Evolutionary conservation across 2,888 invertebrate species (phyloP).

Genomic region (Pelosia muscerda): DNA sequence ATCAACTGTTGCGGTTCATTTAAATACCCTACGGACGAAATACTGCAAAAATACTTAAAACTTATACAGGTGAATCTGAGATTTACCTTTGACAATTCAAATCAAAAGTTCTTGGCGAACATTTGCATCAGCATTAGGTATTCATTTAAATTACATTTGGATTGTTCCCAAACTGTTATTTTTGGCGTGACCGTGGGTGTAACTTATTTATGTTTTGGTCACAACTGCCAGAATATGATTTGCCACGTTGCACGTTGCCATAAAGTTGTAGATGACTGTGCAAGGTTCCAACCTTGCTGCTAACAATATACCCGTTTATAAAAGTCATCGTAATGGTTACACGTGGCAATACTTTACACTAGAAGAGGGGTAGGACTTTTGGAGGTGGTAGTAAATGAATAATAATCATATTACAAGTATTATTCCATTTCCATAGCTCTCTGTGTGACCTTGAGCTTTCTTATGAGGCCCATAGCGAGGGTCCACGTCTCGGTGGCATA

Average conservation of each 20-base stretch:
- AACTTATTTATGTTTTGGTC: constrained; percentile 52
- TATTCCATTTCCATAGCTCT: too few species aligned
- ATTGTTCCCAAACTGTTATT: constrained; percentile 67
- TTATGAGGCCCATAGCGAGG: too few species aligned
- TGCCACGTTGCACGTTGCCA: constrained; percentile 40
- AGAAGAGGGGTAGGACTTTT: too few species aligned
- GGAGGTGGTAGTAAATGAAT: too few species aligned
- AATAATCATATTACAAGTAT: too few species aligned
- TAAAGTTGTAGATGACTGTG: constrained; percentile 43
- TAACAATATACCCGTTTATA: constrained; percentile 19
- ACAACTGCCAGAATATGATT: constrained; percentile 59
- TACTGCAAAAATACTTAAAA: not conserved
- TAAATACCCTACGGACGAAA: not conserved
- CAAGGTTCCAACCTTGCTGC: constrained; percentile 39
- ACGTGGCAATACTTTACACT: too few species aligned
- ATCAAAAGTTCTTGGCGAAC: constrained; percentile 33
- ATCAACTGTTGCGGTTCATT: too few species aligned
- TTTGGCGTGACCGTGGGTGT: constrained; percentile 60
- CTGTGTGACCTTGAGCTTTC: too few species aligned
- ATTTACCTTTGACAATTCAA: not conserved
- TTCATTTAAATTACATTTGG: constrained; percentile 69
- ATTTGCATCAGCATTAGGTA: constrained; percentile 43
- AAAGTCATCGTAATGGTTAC: not conserved
- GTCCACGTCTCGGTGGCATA: too few species aligned
- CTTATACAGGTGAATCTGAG: not conserved